phyloP scores from a whole-genome alignment of 2,888 invertebrate species.

The Polydesmus complanatus region DNA sequence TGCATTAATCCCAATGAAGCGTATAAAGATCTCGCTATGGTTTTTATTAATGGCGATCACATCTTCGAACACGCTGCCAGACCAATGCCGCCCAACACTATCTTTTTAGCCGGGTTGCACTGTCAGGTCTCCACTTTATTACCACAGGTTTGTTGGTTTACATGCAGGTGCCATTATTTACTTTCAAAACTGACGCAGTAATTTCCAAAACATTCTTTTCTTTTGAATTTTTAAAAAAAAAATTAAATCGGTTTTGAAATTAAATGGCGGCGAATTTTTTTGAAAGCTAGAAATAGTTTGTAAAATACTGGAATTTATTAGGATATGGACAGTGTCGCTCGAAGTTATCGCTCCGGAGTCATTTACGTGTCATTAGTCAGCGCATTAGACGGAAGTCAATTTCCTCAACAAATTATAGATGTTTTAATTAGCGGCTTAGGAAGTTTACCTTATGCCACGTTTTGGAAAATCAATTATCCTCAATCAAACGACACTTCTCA shows the following conservation, averaged over 20 bases:
- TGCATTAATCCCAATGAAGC: neutral
- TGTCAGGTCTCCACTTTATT: neutral
- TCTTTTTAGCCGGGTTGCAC: constrained; percentile 2
- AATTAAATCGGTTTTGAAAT: neutral
- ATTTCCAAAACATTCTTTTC: neutral
- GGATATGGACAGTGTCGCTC: constrained; percentile 7
- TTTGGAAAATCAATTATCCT: constrained; percentile 3
- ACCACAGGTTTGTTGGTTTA: neutral
- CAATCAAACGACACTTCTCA: neutral
- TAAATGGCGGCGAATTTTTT: neutral
- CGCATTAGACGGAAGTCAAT: neutral
- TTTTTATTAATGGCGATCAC: neutral
- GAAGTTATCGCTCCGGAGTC: constrained; percentile 1
- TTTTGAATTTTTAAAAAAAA: neutral
- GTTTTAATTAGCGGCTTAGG: neutral
- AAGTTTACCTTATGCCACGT: constrained; percentile 3
- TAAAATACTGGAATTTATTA: too few relatives aligned
- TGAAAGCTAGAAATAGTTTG: neutral
- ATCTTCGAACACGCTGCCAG: neutral
- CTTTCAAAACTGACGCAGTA: neutral
- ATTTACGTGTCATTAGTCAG: neutral
- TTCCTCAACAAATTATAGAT: neutral
- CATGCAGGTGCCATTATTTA: neutral
- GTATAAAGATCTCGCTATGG: neutral
- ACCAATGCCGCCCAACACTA: neutral